phyloP scores from a whole-genome alignment of 1,140 invertebrate species.

The Drosophila azteca region DNA sequence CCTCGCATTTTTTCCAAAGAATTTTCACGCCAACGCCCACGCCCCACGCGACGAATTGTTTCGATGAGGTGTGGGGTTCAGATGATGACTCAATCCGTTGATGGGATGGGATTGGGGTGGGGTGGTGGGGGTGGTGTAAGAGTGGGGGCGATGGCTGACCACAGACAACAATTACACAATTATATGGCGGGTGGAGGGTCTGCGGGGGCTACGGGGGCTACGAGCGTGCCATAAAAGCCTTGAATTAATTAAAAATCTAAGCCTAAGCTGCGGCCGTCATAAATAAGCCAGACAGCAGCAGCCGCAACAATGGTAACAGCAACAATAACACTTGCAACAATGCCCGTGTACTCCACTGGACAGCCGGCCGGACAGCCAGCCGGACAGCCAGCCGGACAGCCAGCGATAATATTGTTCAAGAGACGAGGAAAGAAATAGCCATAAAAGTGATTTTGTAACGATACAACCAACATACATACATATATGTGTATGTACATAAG shows the following conservation, averaged over 20 bases:
- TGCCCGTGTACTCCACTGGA: conserved; percentile 22
- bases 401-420: conserved; percentile 52
- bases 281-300: conserved; percentile 64
- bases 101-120: not conserved
- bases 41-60: conserved; percentile 29
- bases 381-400: conserved; percentile 9
- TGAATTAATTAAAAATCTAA: conserved; percentile 82
- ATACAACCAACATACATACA: conserved; percentile 18
- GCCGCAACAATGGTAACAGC: conserved; percentile 25
- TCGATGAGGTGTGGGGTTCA: conserved; percentile 14
- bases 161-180: conserved; percentile 75
- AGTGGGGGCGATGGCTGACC: conserved; percentile 51
- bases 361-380: too few relatives aligned
- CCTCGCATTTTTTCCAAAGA: conserved; percentile 56
- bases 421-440: conserved; percentile 15
- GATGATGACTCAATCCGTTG: conserved; percentile 46
- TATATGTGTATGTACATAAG: not conserved
- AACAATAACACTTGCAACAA: conserved; percentile 35
- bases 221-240: conserved; percentile 67
- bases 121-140: conserved; percentile 1
- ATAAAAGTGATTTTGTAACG: conserved; percentile 38
- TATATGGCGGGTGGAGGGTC: conserved; percentile 43
- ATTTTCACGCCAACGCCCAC: conserved; percentile 79
- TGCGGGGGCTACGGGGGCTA: conserved; percentile 12
- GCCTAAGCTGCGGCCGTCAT: conserved; percentile 69